Percentiles rank a stretch among this genome's conserved stretches.
phyloP scores from a whole-genome alignment of 2,113 vertebrate species.

The Triplophysa tibetana region DNA sequence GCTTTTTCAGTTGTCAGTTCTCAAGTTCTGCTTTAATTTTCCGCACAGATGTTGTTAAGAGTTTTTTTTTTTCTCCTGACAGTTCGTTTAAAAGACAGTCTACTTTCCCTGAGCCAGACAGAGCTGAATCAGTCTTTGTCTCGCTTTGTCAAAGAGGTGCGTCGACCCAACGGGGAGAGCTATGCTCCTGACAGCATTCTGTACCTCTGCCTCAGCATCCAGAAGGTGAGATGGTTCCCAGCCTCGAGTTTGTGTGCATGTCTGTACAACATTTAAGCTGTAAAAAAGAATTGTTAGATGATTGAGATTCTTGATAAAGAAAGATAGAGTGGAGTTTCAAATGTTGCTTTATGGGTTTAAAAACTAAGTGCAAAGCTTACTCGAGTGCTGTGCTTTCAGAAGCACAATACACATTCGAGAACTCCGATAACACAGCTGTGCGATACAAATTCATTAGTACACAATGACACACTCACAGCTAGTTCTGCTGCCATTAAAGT shows the following conservation, averaged over 20 bases:
- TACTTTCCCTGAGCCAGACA: slow-evolving; percentile 80
- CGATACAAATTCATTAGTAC: background rate
- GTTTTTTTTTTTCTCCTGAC: slow-evolving; percentile 60
- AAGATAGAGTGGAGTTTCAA: too few relatives aligned
- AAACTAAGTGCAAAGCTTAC: background rate
- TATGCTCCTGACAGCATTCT: slow-evolving; percentile 96
- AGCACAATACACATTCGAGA: background rate
- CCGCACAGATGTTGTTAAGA: slow-evolving; percentile 8
- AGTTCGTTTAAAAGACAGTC: slow-evolving; percentile 83
- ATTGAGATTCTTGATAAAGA: too few relatives aligned
- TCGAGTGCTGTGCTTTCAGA: background rate
- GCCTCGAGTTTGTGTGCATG: too few relatives aligned
- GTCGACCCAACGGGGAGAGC: slow-evolving; percentile 86
- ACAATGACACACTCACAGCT: background rate
- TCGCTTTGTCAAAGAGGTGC: slow-evolving; percentile 88
- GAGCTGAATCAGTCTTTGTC: slow-evolving; percentile 85
- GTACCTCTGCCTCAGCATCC: slow-evolving; percentile 97
- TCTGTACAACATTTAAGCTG: background rate
- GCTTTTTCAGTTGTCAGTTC: too few relatives aligned
- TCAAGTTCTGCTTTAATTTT: too few relatives aligned
- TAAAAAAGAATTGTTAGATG: too few relatives aligned
- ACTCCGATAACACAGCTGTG: background rate
- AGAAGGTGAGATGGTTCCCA: slow-evolving; percentile 82
- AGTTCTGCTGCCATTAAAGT: too few relatives aligned
- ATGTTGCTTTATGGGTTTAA: background rate